Conservation (phyloP, 1,140 invertebrate genomes). For the Archegozetes longisetosus region DNA sequence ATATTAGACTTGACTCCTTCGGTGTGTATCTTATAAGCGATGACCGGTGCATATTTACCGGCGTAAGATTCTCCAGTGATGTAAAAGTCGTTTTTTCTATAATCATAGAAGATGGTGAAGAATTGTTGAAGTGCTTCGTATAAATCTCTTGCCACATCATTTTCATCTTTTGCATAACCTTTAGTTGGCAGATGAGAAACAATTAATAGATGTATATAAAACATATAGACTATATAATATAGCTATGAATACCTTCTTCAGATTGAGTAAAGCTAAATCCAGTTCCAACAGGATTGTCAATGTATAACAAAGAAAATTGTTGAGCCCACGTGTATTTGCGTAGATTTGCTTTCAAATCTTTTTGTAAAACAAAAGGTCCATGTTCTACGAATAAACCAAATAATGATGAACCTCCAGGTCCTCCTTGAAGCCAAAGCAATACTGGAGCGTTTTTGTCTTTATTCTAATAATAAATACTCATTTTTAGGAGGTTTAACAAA, state of each 20-base stretch:
- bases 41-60: slow-evolving; percentile 51
- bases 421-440: slow-evolving; percentile 69
- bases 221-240: slow-evolving; percentile 1
- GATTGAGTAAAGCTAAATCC: slow-evolving; percentile 26
- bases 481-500: no score
- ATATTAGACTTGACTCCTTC: slow-evolving; percentile 28
- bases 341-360: slow-evolving; percentile 38
- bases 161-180: slow-evolving; percentile 19
- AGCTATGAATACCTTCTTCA: slow-evolving; percentile 9
- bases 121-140: slow-evolving; percentile 21
- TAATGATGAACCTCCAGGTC: slow-evolving; percentile 59
- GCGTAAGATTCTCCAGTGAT: slow-evolving; percentile 25
- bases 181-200: neutral
- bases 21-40: slow-evolving; percentile 54
- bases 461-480: neutral
- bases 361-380: slow-evolving; percentile 41
- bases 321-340: slow-evolving; percentile 54
- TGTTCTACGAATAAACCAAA: slow-evolving; percentile 65
- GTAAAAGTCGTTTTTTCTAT: slow-evolving; percentile 22
- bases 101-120: slow-evolving; percentile 20
- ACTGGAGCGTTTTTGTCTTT: slow-evolving; percentile 37
- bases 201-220: slow-evolving; percentile 4
- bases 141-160: slow-evolving; percentile 18
- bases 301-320: slow-evolving; percentile 56
- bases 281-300: slow-evolving; percentile 72